Percentiles rank a stretch among this genome's conserved stretches.
phyloP scores from a whole-genome alignment of 2,888 invertebrate species.

The Tenthredo amoena region DNA sequence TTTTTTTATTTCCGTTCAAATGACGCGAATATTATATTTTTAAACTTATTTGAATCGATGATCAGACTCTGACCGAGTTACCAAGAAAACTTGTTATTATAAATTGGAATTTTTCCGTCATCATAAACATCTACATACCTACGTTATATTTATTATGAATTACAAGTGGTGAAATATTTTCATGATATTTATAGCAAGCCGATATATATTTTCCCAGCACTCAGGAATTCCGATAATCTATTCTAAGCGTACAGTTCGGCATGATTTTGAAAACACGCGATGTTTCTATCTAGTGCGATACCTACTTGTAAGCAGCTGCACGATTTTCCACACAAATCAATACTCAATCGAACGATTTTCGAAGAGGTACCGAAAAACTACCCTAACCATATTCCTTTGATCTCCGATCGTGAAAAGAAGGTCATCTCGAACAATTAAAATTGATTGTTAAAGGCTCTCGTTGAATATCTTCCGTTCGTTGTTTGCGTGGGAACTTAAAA shows the following conservation, averaged over 20 bases:
- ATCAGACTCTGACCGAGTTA: background rate
- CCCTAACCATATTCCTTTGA: constrained; percentile 34
- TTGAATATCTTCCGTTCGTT: background rate
- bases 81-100: background rate
- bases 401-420: background rate
- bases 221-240: constrained; percentile 26
- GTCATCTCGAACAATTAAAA: constrained; percentile 20
- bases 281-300: background rate
- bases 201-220: constrained; percentile 4
- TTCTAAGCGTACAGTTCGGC: background rate
- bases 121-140: background rate
- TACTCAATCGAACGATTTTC: constrained; percentile 37
- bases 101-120: background rate
- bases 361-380: constrained; percentile 25
- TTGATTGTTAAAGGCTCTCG: background rate
- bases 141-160: background rate
- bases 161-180: background rate
- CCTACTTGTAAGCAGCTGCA: constrained; percentile 32
- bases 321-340: constrained; percentile 45
- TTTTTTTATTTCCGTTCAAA: background rate
- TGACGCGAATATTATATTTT: background rate
- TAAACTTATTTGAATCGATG: background rate
- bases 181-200: constrained; percentile 7
- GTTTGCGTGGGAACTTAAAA: background rate
- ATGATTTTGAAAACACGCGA: constrained; percentile 38